Conservation (phyloP, 2,797 vertebrate genomes). For the Labroides dimidiatus region DNA sequence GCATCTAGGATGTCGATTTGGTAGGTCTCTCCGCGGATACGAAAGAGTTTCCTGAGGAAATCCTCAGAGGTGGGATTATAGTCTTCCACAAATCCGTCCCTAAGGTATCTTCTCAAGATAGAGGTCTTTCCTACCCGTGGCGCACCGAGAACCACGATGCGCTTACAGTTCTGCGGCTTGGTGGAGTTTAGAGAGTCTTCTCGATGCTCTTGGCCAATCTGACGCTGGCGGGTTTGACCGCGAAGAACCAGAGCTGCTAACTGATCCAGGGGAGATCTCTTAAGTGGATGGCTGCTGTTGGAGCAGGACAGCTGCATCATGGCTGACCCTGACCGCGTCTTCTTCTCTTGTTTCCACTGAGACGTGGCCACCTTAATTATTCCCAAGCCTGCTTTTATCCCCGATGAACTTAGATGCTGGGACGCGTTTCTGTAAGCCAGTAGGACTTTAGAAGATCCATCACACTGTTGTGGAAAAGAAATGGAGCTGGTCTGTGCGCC, state of each 20-base stretch:
- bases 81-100: conserved; percentile 83
- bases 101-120: conserved; percentile 82
- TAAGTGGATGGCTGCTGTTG: conserved; percentile 49
- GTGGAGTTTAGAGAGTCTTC: conserved; percentile 47
- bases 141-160: conserved; percentile 85
- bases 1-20: conserved; percentile 86
- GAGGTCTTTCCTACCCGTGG: conserved; percentile 85
- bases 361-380: conserved; percentile 77
- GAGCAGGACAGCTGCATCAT: conserved; percentile 33
- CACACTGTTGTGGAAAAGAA: conserved; percentile 36
- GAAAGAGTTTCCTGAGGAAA: conserved; percentile 84
- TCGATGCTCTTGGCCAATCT: conserved; percentile 49
- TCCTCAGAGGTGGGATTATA: conserved; percentile 85
- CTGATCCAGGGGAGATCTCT: conserved; percentile 75
- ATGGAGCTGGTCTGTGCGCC: conserved; percentile 27
- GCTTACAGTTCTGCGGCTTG: conserved; percentile 82
- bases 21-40: conserved; percentile 83
- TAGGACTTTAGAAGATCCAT: conserved; percentile 62
- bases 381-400: conserved; percentile 79
- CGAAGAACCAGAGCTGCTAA: conserved; percentile 75
- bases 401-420: conserved; percentile 69
- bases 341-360: conserved; percentile 81
- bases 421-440: conserved; percentile 75
- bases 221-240: conserved; percentile 60
- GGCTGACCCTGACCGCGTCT: conserved; percentile 54